These are phyloP conservation scores for Slavum lentiscoides DNA, from an alignment of 2,888 invertebrate species.

Conservation along the genomic window DNA sequence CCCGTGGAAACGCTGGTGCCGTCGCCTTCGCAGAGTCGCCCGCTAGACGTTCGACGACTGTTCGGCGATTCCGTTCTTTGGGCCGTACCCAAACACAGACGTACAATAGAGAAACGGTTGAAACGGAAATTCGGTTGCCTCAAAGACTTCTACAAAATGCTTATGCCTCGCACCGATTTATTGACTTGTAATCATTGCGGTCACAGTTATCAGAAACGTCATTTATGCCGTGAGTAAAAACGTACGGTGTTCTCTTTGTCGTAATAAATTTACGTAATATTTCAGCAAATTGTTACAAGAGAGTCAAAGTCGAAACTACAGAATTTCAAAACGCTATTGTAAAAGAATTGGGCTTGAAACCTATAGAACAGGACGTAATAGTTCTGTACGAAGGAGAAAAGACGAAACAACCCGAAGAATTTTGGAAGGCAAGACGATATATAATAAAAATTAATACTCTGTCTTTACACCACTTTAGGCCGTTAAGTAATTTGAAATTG, in stretches of 20 bases:
- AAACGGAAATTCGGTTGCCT: conserved; percentile 74
- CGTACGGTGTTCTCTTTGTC: not conserved
- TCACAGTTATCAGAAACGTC: conserved; percentile 75
- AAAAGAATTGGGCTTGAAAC: conserved; percentile 69
- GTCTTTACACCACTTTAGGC: not conserved
- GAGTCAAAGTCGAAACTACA: conserved; percentile 79
- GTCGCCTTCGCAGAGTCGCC: not conserved
- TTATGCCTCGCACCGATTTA: conserved; percentile 74
- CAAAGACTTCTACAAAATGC: conserved; percentile 70
- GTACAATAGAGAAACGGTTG: conserved; percentile 74
- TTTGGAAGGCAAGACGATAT: conserved; percentile 59
- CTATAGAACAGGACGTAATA: conserved; percentile 82
- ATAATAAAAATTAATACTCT: too few relatives aligned
- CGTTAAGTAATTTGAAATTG: conserved; percentile 19
- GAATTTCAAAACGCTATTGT: conserved; percentile 77
- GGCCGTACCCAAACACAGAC: conserved; percentile 79
- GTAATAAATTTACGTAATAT: conserved; percentile 55
- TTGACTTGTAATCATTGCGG: conserved; percentile 81
- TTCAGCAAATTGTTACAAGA: conserved; percentile 82
- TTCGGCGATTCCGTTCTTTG: conserved; percentile 72
- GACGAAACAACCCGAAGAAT: conserved; percentile 62
- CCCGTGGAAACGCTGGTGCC: not conserved
- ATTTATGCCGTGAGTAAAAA: conserved; percentile 75
- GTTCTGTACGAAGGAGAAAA: conserved; percentile 84
- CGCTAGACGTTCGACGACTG: conserved; percentile 25